A percentile compares a stretch with the other conserved stretches of the same genome.
These are phyloP conservation scores for Sminthurides aquaticus DNA, from an alignment of 2,888 invertebrate species.

Conservation along the genomic window DNA sequence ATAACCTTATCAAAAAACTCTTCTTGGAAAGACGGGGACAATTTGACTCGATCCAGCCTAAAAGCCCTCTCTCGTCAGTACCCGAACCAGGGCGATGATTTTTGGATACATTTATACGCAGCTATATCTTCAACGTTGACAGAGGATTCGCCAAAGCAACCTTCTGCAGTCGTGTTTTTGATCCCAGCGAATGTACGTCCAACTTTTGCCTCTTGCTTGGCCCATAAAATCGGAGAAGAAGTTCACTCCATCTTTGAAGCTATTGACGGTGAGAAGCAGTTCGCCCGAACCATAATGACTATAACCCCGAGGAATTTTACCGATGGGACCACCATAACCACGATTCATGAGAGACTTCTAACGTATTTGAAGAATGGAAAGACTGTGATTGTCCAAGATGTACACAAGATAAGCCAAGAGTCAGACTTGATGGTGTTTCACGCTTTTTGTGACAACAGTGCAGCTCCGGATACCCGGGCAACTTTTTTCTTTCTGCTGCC, in stretches of 20 bases:
- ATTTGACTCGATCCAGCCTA: not conserved
- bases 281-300: conserved; percentile 5
- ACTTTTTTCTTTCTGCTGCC: conserved; percentile 32
- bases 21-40: conserved; percentile 17
- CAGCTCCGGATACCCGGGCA: conserved; percentile 34
- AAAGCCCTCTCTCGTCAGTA: not conserved
- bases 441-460: conserved; percentile 39
- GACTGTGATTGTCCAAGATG: conserved; percentile 27
- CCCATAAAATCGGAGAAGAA: conserved; percentile 19
- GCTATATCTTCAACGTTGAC: conserved; percentile 26
- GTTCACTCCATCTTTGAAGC: conserved; percentile 16
- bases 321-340: conserved; percentile 18
- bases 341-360: conserved; percentile 30
- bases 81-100: conserved; percentile 13
- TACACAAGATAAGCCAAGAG: conserved; percentile 27
- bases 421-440: conserved; percentile 32
- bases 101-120: conserved; percentile 30
- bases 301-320: conserved; percentile 18
- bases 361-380: conserved; percentile 30
- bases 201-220: conserved; percentile 31
- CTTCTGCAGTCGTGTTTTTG: conserved; percentile 31
- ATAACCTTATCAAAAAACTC: too few species aligned
- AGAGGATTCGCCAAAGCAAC: conserved; percentile 30
- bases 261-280: conserved; percentile 24
- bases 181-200: conserved; percentile 24